phyloP scores from a whole-genome alignment of 2,888 invertebrate genomes.

The Chloroclystis v-ata region DNA sequence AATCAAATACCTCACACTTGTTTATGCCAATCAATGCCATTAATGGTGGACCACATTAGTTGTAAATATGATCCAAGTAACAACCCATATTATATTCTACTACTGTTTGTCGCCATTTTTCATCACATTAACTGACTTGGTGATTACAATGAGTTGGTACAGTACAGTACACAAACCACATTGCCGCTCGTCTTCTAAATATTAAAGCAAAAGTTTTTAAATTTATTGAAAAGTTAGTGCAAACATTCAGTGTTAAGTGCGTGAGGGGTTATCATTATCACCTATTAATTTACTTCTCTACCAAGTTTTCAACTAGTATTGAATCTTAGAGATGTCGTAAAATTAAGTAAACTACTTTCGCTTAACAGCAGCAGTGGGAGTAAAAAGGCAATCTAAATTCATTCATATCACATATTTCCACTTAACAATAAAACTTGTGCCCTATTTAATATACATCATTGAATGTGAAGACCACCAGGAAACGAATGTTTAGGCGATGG shows the following conservation, averaged over 20 bases:
- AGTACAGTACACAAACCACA: too few species aligned
- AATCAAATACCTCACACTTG: conserved; percentile 1
- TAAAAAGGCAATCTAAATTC: conserved; percentile 22
- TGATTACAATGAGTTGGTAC: too few species aligned
- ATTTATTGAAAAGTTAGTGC: too few species aligned
- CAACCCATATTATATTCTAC: too few species aligned
- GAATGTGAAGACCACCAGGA: conserved; percentile 24
- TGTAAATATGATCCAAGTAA: conserved; percentile 1
- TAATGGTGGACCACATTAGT: not conserved
- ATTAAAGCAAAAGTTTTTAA: too few species aligned
- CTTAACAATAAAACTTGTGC: conserved; percentile 29
- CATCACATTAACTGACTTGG: too few species aligned
- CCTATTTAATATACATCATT: conserved; percentile 27
- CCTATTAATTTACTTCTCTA: too few species aligned
- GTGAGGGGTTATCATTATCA: too few species aligned
- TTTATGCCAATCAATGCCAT: not conserved
- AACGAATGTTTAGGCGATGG: conserved; percentile 34
- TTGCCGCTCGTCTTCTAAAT: too few species aligned
- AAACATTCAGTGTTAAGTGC: too few species aligned
- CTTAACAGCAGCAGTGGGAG: conserved; percentile 17
- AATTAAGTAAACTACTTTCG: conserved; percentile 10
- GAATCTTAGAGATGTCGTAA: not conserved
- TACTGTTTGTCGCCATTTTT: too few species aligned
- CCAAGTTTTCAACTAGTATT: not conserved
- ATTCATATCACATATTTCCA: conserved; percentile 22